Evolutionary conservation across 2,113 vertebrate genomes (phyloP), one percentile per base, ranked within the genome.

Genomic region (Sinocyclocheilus maitianheensis): DNA sequence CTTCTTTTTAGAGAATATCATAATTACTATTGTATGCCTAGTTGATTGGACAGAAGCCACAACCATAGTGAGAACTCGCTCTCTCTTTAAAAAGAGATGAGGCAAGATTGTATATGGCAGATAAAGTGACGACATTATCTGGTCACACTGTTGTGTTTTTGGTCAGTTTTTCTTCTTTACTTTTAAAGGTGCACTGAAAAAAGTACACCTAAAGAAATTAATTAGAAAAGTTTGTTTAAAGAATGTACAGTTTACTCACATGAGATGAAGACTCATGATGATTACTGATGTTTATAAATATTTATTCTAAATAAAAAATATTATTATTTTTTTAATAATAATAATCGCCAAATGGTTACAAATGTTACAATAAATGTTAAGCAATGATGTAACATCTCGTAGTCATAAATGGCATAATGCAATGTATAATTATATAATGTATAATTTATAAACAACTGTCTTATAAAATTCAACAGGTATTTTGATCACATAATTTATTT

Each of bases 31-130:
- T 65, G 13, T 48, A 18, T 1, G 26, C 10, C 43, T 46, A 46
- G 43, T 48, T 81, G 58, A 65, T 65, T 81, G 22, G 22, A 81
- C 37, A 81, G 14, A 81, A 26, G n/a, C 79, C 22, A 63, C 30
- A 11, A 14, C 13, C 13, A 26, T 3, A 16, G 22, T 63, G 22
- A 63, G n/a, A 81, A 26, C 13, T 46, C 30, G 1, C 58, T 43
- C 37, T 18, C 30, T 2, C 55, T 46, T 48, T 46, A 26, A 81
- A 81, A 14, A 16, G 22, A 48, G 8, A 26, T 65, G 14, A n/a
- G 62, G 55, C 30, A 20, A 72, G 69, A 40, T 72, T 40, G 34
- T 72, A 72, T 46, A 14, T 48, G 55, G 30, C 20, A n/a, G 11
- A 80, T 43, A 80, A 80, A 24, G 22, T 62, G 55, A 63, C 6